phyloP scores from a whole-genome alignment of 2,113 vertebrate genomes.

The Barbus barbus region DNA sequence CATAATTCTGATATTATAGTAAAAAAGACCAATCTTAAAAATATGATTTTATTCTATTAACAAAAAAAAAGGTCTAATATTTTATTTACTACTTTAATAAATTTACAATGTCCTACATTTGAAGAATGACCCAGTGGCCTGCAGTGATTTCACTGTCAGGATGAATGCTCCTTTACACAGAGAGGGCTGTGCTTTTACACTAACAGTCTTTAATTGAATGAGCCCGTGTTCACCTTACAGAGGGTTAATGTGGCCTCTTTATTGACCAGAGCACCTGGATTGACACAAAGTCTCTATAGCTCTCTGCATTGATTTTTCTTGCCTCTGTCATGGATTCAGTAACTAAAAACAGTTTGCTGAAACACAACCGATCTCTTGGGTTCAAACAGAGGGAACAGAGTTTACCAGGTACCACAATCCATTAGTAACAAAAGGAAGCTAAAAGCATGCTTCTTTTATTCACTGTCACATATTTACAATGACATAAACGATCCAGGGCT shows the following conservation, averaged over 20 bases:
- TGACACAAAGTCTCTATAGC: neutral
- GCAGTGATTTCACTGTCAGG: neutral
- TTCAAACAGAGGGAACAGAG: neutral
- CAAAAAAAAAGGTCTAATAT: too few species aligned
- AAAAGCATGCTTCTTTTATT: neutral
- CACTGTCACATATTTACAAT: neutral
- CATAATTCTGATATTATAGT: neutral
- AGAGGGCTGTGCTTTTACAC: conserved; percentile 45
- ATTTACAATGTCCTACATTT: neutral
- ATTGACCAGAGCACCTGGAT: conserved; percentile 25
- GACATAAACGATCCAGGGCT: neutral
- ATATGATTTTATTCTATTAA: too few species aligned
- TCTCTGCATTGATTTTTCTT: neutral
- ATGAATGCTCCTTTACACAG: conserved; percentile 13
- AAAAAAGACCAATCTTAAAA: too few species aligned
- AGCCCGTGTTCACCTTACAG: conserved; percentile 51
- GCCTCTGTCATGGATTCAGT: neutral
- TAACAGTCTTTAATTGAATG: conserved; percentile 64
- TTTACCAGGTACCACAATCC: neutral
- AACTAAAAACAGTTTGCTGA: conserved; percentile 11
- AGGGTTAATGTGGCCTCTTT: conserved; percentile 44
- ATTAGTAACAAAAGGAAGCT: neutral
- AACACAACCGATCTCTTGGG: conserved; percentile 9
- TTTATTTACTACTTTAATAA: too few species aligned
- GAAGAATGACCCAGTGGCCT: neutral